Percentiles rank a stretch among this genome's conserved stretches.
These are phyloP conservation scores for Osmoderma eremita DNA, from an alignment of 2,888 invertebrate genomes.

Conservation along the genomic window DNA sequence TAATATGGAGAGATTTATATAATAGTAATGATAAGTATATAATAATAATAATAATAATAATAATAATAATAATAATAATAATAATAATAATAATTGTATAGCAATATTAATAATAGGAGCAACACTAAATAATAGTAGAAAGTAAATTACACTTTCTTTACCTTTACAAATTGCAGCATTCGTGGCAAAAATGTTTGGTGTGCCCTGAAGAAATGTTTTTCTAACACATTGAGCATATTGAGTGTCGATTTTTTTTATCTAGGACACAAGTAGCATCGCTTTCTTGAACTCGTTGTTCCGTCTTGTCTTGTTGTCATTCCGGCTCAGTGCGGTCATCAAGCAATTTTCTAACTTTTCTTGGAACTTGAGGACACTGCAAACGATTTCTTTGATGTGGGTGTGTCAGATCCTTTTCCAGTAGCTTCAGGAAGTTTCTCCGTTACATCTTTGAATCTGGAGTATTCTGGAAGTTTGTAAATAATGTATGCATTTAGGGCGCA, in stretches of 20 bases:
- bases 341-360: slow-evolving; percentile 5
- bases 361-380: not conserved
- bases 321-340: not conserved
- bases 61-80: too few relatives aligned
- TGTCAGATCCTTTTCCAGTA: slow-evolving; percentile 2
- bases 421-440: slow-evolving; percentile 13
- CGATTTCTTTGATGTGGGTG: slow-evolving; percentile 9
- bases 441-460: not conserved
- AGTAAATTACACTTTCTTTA: too few relatives aligned
- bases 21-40: too few relatives aligned
- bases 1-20: too few relatives aligned
- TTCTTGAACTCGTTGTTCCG: not conserved
- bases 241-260: slow-evolving; percentile 19
- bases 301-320: not conserved
- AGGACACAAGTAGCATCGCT: slow-evolving; percentile 14
- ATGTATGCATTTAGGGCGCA: slow-evolving; percentile 20
- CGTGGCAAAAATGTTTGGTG: too few relatives aligned
- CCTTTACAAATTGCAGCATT: too few relatives aligned
- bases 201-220: slow-evolving; percentile 19
- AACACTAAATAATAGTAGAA: too few relatives aligned
- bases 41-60: too few relatives aligned
- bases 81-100: too few relatives aligned
- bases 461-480: slow-evolving; percentile 2
- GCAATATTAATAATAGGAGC: too few relatives aligned
- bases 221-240: slow-evolving; percentile 19